Evolutionary conservation across 2,113 vertebrate genomes (phyloP).

Genomic region (Hyla sarda): DNA sequence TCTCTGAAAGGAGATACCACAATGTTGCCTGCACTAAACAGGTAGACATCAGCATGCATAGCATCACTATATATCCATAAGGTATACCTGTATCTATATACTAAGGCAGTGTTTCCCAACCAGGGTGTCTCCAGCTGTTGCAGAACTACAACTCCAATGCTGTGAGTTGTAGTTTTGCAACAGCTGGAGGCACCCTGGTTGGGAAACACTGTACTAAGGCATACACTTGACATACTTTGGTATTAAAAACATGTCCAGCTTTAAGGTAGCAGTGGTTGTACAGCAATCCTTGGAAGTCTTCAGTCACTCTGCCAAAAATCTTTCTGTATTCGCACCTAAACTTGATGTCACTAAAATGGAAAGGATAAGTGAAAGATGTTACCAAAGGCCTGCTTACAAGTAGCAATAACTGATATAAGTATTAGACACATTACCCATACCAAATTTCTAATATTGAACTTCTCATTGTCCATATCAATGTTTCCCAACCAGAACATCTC

Average conservation of each 20-base stretch:
- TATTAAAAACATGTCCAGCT: not conserved
- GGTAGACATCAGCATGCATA: not conserved
- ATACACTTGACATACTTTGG: not conserved
- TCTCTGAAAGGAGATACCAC: conserved; percentile 62
- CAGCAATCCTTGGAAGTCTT: not conserved
- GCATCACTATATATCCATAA: not conserved
- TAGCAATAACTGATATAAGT: no score
- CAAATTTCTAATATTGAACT: no score
- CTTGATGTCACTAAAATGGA: not conserved
- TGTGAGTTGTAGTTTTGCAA: no score
- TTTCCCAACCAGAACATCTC: no score
- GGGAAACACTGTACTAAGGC: no score
- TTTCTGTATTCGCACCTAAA: not conserved
- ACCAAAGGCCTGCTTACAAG: no score
- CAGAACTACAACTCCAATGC: no score
- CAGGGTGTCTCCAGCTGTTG: no score
- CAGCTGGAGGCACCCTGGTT: no score
- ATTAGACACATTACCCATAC: no score
- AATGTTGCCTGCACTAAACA: not conserved
- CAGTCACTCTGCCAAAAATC: not conserved
- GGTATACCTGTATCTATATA: not conserved
- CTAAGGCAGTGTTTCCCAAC: no score
- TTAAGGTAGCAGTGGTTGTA: not conserved
- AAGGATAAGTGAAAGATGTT: not conserved
- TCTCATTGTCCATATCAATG: no score